These are phyloP conservation scores for Melikaiella ostensackeni DNA, from an alignment of 2,888 invertebrate species.

Conservation along the genomic window DNA sequence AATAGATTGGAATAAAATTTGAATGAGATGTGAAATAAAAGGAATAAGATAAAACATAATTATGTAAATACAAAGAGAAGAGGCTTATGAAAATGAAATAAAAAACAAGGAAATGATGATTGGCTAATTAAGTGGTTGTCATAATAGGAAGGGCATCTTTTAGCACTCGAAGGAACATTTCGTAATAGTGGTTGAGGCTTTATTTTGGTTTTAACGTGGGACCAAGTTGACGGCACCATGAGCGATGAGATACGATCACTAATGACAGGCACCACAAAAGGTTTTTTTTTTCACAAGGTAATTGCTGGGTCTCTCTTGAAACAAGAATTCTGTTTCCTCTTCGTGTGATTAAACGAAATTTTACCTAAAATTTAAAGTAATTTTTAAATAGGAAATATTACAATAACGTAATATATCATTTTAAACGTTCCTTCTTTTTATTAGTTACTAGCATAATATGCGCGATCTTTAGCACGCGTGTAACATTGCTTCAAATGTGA, in stretches of 20 bases:
- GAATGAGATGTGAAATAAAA: background rate
- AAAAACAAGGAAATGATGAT: background rate
- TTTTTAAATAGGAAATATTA: background rate
- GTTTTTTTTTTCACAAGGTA: background rate
- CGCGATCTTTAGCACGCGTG: too few species aligned
- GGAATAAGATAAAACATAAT: background rate
- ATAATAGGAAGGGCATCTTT: background rate
- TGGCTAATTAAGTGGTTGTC: background rate
- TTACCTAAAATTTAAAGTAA: background rate
- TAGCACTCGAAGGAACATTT: background rate
- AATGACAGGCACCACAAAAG: background rate
- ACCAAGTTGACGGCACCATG: background rate
- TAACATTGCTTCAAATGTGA: too few species aligned
- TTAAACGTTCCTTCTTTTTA: too few species aligned
- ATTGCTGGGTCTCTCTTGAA: slow-evolving; percentile 1
- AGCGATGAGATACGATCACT: background rate
- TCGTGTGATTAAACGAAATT: background rate
- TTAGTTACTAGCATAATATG: too few species aligned
- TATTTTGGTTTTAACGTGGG: background rate
- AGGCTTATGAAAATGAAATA: background rate
- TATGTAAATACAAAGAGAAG: background rate
- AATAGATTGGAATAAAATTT: too few species aligned
- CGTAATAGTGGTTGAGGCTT: background rate
- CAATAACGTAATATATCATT: too few species aligned
- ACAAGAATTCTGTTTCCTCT: background rate